Evolutionary conservation across 1,140 invertebrate species (phyloP).

Genomic region (Diuraphis noxia): DNA sequence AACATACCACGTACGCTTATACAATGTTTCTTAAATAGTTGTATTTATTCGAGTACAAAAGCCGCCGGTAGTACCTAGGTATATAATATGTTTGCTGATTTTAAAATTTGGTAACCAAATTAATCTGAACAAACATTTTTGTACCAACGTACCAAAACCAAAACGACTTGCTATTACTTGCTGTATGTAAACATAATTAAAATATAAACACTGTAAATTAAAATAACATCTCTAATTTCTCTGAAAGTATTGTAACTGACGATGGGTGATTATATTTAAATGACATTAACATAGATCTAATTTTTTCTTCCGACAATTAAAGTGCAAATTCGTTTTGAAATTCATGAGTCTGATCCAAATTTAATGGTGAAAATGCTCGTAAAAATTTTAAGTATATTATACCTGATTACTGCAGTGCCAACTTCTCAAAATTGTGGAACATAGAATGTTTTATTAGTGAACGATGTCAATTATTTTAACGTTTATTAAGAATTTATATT

Average conservation of each 20-base stretch:
- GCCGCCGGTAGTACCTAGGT: neutral
- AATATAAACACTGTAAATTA: neutral
- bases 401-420: neutral
- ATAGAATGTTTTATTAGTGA: neutral
- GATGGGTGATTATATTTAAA: neutral
- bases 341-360: neutral
- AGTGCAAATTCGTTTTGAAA: constrained; percentile 10
- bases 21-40: neutral
- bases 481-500: neutral
- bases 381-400: neutral
- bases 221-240: neutral
- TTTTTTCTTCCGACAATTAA: neutral
- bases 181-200: neutral
- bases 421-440: neutral
- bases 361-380: neutral
- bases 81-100: neutral
- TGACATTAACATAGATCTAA: neutral
- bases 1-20: neutral
- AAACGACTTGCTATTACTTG: neutral
- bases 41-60: neutral
- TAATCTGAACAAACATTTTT: neutral
- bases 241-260: neutral
- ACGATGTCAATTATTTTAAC: neutral
- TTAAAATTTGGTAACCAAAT: neutral
- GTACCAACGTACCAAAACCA: neutral